phyloP scores from a whole-genome alignment of 2,113 vertebrate genomes.

The Amphiprion percula region DNA sequence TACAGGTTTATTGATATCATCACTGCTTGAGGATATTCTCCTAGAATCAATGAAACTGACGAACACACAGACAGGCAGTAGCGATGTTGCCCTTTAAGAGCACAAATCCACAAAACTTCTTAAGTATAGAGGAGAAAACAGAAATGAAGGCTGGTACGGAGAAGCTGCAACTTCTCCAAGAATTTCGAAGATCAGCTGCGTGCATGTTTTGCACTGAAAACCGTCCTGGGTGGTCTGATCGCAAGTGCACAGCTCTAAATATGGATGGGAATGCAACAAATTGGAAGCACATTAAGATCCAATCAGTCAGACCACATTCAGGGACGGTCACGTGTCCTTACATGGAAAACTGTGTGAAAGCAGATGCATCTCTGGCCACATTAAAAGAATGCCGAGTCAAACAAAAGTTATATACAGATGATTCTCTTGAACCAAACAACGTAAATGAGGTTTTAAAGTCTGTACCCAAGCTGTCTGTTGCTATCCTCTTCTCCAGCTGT shows the following conservation, averaged over 20 bases:
- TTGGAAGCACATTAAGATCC: conserved; percentile 46
- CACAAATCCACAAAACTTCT: conserved; percentile 3
- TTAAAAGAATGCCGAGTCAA: conserved; percentile 47
- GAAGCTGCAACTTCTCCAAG: background rate
- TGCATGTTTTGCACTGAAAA: conserved; percentile 36
- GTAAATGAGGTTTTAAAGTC: conserved; percentile 52
- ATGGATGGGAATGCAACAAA: conserved; percentile 55
- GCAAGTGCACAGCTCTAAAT: conserved; percentile 47
- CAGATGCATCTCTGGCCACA: conserved; percentile 58
- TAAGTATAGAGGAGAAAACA: background rate
- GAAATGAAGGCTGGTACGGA: background rate
- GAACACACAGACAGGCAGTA: background rate
- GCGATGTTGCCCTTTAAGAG: background rate
- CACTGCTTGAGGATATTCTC: background rate
- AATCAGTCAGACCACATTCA: conserved; percentile 59
- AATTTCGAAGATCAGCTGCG: conserved; percentile 15
- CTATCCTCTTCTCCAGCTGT: conserved; percentile 26
- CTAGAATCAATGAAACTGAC: background rate
- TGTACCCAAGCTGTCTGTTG: conserved; percentile 4
- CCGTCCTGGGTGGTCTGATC: conserved; percentile 63
- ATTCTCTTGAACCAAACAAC: conserved; percentile 53
- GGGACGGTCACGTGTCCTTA: conserved; percentile 52
- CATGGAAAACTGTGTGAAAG: conserved; percentile 43
- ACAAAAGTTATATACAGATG: conserved; percentile 55
- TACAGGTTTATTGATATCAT: background rate